These are phyloP conservation scores for Somateria mollissima DNA, from an alignment of 2,797 vertebrate species.

Conservation along the genomic window DNA sequence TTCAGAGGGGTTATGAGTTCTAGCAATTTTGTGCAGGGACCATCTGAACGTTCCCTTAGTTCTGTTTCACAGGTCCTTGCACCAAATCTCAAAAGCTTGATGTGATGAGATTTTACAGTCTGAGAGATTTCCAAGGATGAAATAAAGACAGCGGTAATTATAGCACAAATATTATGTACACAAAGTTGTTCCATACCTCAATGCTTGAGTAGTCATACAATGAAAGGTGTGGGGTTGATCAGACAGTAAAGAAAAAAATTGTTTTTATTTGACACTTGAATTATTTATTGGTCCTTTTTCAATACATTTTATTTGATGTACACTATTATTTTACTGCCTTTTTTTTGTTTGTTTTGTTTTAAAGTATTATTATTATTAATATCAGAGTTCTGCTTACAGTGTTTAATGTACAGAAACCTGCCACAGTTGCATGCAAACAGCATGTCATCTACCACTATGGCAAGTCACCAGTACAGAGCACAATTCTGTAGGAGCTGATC, in stretches of 20 bases:
- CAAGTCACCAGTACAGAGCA: neutral
- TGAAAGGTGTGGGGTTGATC: neutral
- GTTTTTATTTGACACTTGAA: neutral
- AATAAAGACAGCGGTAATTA: neutral
- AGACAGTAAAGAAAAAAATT: neutral
- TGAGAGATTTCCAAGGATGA: neutral
- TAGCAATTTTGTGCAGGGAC: accelerated
- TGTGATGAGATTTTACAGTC: neutral
- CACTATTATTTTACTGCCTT: neutral
- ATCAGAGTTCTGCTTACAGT: neutral
- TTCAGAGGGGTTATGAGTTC: neutral
- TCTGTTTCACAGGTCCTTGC: neutral
- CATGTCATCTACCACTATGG: neutral
- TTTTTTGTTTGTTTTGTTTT: neutral
- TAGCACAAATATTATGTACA: neutral
- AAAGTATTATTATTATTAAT: neutral
- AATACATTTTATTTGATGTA: neutral
- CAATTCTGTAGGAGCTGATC: neutral
- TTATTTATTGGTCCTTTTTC: neutral
- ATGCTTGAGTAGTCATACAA: accelerated
- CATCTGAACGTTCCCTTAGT: accelerated
- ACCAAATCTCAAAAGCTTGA: neutral
- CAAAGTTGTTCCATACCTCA: neutral
- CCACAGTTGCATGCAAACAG: neutral
- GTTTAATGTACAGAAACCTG: neutral